A percentile compares a stretch with the other conserved stretches of the same genome.
Evolutionary conservation across 2,888 invertebrate genomes (phyloP).

Genomic region (Drosophila percnosoma): DNA sequence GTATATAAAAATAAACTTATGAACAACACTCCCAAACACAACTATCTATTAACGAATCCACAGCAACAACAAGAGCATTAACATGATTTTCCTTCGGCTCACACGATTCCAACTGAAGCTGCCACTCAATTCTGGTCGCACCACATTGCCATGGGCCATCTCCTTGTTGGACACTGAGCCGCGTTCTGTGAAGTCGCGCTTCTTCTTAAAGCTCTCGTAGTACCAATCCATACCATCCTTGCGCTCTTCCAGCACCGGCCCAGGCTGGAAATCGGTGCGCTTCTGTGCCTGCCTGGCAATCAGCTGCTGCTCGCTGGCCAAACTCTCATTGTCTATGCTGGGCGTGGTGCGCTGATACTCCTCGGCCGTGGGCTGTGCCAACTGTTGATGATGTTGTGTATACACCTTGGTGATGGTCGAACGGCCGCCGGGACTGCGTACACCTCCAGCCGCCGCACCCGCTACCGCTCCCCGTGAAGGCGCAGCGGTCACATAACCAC

Average conservation of each 20-base stretch:
- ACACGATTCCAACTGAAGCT: constrained; percentile 19
- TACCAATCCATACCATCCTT: constrained; percentile 92
- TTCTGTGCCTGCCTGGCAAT: constrained; percentile 74
- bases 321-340: constrained; percentile 59
- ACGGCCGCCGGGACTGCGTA: constrained; percentile 85
- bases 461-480: constrained; percentile 30
- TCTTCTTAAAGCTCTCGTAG: constrained; percentile 90
- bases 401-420: constrained; percentile 88
- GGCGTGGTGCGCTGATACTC: constrained; percentile 83
- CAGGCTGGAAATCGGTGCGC: constrained; percentile 42
- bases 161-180: constrained; percentile 45
- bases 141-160: constrained; percentile 28
- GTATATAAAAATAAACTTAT: constrained; percentile 56
- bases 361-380: constrained; percentile 83
- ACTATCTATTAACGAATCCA: constrained; percentile 37
- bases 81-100: constrained; percentile 29
- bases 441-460: background rate
- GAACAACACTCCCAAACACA: constrained; percentile 47
- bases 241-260: constrained; percentile 82
- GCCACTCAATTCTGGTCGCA: constrained; percentile 25
- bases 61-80: constrained; percentile 39
- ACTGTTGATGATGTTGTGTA: constrained; percentile 77
- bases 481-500: constrained; percentile 12
- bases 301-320: constrained; percentile 62
- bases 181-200: constrained; percentile 60